Percentiles rank a stretch among this genome's conserved stretches.
Conservation (phyloP, 1,140 invertebrate genomes). For the Brachionus angularis region DNA sequence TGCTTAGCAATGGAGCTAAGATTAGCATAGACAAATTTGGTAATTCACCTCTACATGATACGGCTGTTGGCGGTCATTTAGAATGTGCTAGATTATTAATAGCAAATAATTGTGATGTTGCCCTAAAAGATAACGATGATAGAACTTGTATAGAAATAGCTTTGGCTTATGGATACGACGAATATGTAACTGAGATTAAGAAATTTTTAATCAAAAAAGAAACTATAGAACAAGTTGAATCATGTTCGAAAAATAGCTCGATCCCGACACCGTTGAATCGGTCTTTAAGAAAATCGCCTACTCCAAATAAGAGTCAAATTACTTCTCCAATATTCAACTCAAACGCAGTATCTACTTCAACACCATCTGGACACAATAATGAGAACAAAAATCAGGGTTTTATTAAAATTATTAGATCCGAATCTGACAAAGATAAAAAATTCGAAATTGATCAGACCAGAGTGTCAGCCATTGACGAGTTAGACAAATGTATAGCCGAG, state of each 20-base stretch:
- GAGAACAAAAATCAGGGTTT: too few species aligned
- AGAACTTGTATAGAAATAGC: constrained; percentile 9
- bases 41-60: constrained; percentile 59
- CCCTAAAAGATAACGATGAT: background rate
- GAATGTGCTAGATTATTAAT: constrained; percentile 59
- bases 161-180: background rate
- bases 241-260: too few species aligned
- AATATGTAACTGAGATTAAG: background rate
- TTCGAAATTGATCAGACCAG: too few species aligned
- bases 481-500: constrained; percentile 28
- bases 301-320: too few species aligned
- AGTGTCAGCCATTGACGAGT: constrained; percentile 20
- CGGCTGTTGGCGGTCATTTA: constrained; percentile 59
- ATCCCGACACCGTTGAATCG: too few species aligned
- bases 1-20: background rate
- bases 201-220: background rate
- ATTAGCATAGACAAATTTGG: constrained; percentile 51
- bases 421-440: too few species aligned
- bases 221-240: background rate
- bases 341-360: too few species aligned
- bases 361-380: too few species aligned
- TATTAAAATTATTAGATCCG: too few species aligned
- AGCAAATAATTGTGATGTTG: background rate
- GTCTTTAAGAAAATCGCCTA: too few species aligned
- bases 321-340: too few species aligned